A percentile compares a stretch with the other conserved stretches of the same genome.
Conservation (phyloP, 2,113 vertebrate species). For the Xiphophorus couchianus region DNA sequence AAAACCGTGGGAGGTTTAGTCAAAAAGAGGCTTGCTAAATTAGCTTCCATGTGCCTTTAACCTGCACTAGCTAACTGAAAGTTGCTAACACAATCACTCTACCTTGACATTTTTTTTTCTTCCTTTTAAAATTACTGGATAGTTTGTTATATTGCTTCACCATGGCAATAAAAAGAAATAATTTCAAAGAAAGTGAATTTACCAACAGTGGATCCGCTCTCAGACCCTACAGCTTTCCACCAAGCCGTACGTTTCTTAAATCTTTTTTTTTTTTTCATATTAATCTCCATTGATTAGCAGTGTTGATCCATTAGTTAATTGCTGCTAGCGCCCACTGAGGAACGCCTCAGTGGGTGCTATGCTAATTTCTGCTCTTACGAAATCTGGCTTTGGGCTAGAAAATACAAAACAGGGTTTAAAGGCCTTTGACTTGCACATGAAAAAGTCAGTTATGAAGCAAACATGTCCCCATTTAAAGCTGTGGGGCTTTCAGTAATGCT, state of each 20-base stretch:
- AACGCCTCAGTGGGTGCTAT: conserved; percentile 30
- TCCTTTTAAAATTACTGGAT: background rate
- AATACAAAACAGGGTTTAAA: conserved; percentile 26
- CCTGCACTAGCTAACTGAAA: background rate
- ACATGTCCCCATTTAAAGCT: conserved; percentile 4
- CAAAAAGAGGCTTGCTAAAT: too few species aligned
- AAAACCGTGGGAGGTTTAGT: too few species aligned
- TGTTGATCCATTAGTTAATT: conserved; percentile 37
- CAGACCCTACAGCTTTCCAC: background rate
- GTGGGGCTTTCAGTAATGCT: background rate
- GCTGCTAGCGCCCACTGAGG: background rate
- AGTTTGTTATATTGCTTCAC: background rate
- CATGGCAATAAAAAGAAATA: background rate
- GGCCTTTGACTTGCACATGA: conserved; percentile 33
- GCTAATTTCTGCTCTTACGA: conserved; percentile 12
- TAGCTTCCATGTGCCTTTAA: too few species aligned
- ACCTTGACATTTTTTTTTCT: background rate
- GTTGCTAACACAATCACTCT: background rate
- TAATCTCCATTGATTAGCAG: conserved; percentile 44
- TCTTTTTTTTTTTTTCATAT: conserved; percentile 13
- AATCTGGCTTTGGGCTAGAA: background rate
- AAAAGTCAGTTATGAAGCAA: conserved; percentile 6
- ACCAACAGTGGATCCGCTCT: background rate
- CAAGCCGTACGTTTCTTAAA: conserved; percentile 7
- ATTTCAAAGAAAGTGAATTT: background rate